These are phyloP conservation scores for Acromyrmex heyeri DNA, from an alignment of 1,140 invertebrate species.

Conservation along the genomic window DNA sequence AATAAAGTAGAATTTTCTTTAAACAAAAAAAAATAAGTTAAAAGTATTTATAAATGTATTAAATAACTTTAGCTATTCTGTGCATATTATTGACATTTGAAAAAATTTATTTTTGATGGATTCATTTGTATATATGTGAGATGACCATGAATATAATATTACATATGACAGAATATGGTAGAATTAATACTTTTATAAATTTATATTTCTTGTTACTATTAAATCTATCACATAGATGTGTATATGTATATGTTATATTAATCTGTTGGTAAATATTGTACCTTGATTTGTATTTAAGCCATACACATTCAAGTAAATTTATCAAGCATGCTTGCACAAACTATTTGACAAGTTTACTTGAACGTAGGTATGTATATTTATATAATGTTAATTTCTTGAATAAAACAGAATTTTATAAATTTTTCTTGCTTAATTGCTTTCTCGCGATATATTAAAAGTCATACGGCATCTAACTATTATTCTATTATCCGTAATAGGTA, in stretches of 20 bases:
- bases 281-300: background rate
- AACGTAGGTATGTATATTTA: too few species aligned
- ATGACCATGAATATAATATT: background rate
- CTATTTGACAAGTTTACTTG: too few species aligned
- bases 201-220: background rate
- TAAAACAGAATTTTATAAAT: slow-evolving; percentile 40
- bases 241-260: background rate
- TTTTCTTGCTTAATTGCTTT: background rate
- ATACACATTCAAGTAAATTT: too few species aligned
- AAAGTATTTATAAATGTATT: too few species aligned
- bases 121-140: background rate
- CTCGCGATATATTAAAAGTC: background rate
- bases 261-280: background rate
- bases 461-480: background rate
- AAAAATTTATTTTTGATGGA: background rate
- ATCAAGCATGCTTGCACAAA: too few species aligned
- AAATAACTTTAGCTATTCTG: too few species aligned
- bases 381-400: background rate
- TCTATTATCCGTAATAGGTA: background rate
- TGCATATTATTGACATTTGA: background rate
- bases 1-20: too few species aligned
- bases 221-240: background rate
- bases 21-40: too few species aligned
- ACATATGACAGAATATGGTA: background rate
- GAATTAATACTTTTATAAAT: background rate